Evolutionary conservation across 2,888 invertebrate genomes (phyloP), one percentile per base, ranked within the genome.

Genomic region (Thymelicus acteon): DNA sequence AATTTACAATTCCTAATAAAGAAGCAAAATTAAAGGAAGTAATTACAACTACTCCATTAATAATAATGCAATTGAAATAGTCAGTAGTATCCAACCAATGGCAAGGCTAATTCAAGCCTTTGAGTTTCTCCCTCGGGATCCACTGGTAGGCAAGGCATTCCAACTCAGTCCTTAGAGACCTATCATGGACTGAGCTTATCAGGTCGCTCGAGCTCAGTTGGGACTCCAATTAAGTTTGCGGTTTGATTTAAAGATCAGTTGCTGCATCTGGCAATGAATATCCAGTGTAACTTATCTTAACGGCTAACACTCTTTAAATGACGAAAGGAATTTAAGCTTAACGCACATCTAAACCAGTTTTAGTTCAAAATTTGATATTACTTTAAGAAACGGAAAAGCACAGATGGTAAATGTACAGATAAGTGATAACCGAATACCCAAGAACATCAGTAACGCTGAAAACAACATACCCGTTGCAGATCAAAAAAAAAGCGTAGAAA

Each of bases 181-280:
- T 54, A 54, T 54, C 54, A 54, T 54, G 24, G 24, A 24, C 54
- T 54, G 24, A 54, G 54, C 24, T 19, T 54, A 54, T 54, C 24
- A 54, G 10, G 24, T 24, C 54, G 54, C 10, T 54, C 0, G 24
- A 24, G 54, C 10, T 54, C 49, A 52, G 49, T 19, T 24, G 54
- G 54, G 54, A 54, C 19, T 54, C 24, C 4, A 24, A 54, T 15
- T 54, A 24, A 54, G n/a, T 24, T 54, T 52, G 15, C 19, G 24
- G 19, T 54, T 54, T 54, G 24, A 24, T 24, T 24, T 24, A 54
- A 24, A 24, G 10, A 8, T 24, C 54, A 54, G 54, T 5, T 54
- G 24, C 54, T 54, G 24, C 54, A 54, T 12, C 7, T n/a, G n/a
- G n/a, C n/a, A n/a, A n/a, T n/a, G 15, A 52, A 52, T 19, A 52